These are phyloP conservation scores for Mergus octosetaceus DNA, from an alignment of 2,797 vertebrate genomes.

Conservation along the genomic window DNA sequence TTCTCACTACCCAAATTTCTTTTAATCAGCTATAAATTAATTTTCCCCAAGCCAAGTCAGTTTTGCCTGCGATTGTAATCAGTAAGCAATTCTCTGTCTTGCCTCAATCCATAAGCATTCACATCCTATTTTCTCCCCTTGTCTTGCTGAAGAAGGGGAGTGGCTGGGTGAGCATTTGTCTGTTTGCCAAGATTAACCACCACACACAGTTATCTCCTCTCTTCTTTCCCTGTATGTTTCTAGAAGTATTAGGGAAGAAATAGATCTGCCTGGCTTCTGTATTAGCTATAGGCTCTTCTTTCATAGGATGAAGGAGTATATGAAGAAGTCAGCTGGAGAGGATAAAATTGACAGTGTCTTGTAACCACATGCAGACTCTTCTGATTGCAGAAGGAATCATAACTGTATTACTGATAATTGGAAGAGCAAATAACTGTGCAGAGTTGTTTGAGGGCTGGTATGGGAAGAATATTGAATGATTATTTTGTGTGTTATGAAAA, in stretches of 20 bases:
- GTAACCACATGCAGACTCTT: not conserved
- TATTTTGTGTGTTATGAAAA: not conserved
- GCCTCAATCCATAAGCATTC: not conserved
- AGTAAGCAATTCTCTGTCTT: not conserved
- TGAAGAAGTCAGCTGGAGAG: not conserved
- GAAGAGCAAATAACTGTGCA: not conserved
- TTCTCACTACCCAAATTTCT: conserved; percentile 23
- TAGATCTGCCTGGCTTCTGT: not conserved
- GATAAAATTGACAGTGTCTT: not conserved
- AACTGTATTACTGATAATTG: not conserved
- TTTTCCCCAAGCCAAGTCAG: not conserved
- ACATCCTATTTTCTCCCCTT: not conserved
- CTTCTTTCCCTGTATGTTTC: not conserved
- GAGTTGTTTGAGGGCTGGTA: not conserved
- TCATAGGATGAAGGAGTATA: not conserved
- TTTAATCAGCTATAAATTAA: not conserved
- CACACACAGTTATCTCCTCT: not conserved
- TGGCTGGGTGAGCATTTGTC: not conserved
- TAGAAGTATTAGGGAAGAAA: not conserved
- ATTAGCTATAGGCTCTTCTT: not conserved
- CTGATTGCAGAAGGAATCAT: not conserved
- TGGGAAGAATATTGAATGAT: not conserved
- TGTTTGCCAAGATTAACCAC: not conserved
- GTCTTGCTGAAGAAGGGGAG: not conserved
- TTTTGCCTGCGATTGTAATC: not conserved